Evolutionary conservation across 2,888 invertebrate genomes (phyloP), one percentile per base, ranked within the genome.

Genomic region (Pterostichus madidus): DNA sequence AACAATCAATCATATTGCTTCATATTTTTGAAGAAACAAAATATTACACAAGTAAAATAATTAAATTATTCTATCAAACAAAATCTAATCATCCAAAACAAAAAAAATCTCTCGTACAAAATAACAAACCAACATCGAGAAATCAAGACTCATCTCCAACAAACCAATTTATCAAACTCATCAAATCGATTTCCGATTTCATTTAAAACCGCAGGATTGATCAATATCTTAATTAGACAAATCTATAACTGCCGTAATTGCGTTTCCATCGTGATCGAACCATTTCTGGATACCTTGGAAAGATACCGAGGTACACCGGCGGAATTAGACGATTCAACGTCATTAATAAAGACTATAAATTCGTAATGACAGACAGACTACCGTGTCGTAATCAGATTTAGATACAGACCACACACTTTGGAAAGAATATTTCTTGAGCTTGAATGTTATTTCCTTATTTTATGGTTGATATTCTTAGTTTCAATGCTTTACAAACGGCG

Each of bases 301-400:
- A 17, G 68, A 71, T 17, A 17, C 64, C 6, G 11, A 64, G 64
- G 35, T 64, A 31, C 32, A 17, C 13, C n/a, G 61, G 31, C 32
- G 24, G 31, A 32, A 44, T 44, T 15, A 17, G 10, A 10, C 31
- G 5, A 56, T 17, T 49, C 56, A 56, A n/a, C 17, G 56, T 61
- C 78, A 78, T 78, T 78, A 78, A 78, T 78, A 78, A 78, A 78
- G 46, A 56, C 46, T 24, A 78, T 78, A 78, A 78, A 78, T 15
- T 61, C 35, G 24, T 78, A 78, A 78, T 78, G 78, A 78, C 78
- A 61, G 56, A 61, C 5, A n/a, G 44, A 78, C 78, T 78, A 78
- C 78, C 44, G 59, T 59, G 11, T 17, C 13, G 39, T 78, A 78
- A 78, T 78, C 31, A 13, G 8, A 78, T 61, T 78, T 78, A 56